Base-by-base conservation (phyloP, 2,113 vertebrate species). In the Nannobrachium achirus region DNA sequence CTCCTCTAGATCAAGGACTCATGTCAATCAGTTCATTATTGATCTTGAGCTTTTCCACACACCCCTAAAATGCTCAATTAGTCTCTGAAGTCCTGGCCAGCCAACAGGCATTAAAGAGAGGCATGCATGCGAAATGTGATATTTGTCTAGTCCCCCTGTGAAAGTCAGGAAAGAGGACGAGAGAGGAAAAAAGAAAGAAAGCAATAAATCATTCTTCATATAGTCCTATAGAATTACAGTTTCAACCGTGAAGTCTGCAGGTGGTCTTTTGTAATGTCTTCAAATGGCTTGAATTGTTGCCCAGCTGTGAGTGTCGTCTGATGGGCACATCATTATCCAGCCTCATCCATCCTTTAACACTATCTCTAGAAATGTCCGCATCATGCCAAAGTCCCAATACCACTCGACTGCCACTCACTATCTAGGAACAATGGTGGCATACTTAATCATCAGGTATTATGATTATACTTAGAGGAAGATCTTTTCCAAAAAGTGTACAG, bases 61-160 rank as follows among this genome's bases (percentile, higher is more conserved):
- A 95, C 68, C 93, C 94, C 60, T 90, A 91, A 70, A 95, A 92
- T 0, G 92, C 91, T 1, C 55, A 63, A n/a, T 92, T 93, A 63
- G 91, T 93, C 20, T 93, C 92, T 0, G 90, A 50, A 0, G 88
- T 92, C 80, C 87, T 89, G 52, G 88, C 84, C 69, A 95, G 46
- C 92, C 93, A 93, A 73, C 93, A 92, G 10, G 86, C 80, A 0
- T 82, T 86, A 16, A 93, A 95, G 16, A 95, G 88, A 1, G 92
- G 93, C 5, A 94, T 94, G 93, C 5, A 94, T 94, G 72, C 93
- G 91, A 87, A 95, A 94, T 0, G 93, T 94, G 70, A 95, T 94
- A 80, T 92, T 94, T 67, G 87, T 93, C 46, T 95, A 95, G 2
- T 89, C 90, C 20, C 94, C 94, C 93, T 95, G 79, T 50, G 45